Conservation (phyloP, 1,140 invertebrate species). For the Drosophila chauvacae region DNA sequence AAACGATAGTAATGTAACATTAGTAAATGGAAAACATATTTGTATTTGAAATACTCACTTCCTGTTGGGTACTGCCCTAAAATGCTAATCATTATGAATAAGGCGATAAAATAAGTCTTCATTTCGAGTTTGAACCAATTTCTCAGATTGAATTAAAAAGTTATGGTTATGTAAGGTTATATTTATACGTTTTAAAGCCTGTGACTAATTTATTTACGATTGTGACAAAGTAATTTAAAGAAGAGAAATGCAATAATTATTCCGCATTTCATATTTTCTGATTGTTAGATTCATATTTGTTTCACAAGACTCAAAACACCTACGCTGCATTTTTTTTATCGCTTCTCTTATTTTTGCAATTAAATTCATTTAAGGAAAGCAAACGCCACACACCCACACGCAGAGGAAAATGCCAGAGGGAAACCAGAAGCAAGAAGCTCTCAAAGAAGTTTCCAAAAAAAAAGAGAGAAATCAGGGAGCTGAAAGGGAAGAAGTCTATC, state of each 20-base stretch:
- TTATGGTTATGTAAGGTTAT: too few relatives aligned
- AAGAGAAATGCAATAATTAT: too few relatives aligned
- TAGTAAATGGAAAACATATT: background rate
- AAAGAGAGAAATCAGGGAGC: background rate
- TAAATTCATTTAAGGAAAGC: conserved; percentile 71
- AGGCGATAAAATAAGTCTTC: background rate
- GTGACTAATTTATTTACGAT: background rate
- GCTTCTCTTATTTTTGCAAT: conserved; percentile 63
- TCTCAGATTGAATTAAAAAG: too few relatives aligned
- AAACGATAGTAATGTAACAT: background rate
- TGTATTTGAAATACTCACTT: background rate
- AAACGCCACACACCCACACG: conserved; percentile 1
- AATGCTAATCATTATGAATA: background rate
- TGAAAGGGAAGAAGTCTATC: conserved; percentile 11
- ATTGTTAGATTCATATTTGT: too few relatives aligned
- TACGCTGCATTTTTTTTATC: background rate
- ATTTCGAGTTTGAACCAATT: background rate
- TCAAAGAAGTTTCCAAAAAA: conserved; percentile 15
- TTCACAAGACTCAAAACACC: too few relatives aligned
- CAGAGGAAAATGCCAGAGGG: conserved; percentile 34
- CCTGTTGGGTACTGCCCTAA: background rate
- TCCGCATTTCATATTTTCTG: too few relatives aligned
- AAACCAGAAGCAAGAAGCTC: conserved; percentile 38
- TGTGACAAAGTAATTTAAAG: background rate
- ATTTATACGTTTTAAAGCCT: too few relatives aligned